Base-by-base conservation (phyloP, 2,113 vertebrate genomes). In the Bubo scandiacus region DNA sequence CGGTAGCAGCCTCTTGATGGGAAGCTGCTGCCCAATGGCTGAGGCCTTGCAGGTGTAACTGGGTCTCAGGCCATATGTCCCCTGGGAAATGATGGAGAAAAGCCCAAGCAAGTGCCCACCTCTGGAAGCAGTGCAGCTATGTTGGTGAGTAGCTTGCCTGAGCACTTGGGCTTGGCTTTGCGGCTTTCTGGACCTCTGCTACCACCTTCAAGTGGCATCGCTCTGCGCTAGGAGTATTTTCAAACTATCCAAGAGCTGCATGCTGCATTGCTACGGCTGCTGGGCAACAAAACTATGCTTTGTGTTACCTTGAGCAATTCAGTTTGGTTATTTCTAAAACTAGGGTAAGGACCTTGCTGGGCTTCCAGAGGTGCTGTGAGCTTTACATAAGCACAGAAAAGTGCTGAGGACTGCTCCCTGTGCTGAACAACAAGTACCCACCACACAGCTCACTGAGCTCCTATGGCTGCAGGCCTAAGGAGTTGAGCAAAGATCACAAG, bases 181-280 rank as follows among this genome's bases (percentile, higher is more conserved):
- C 16, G 45, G 38, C 70, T 71, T 29, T 62, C 65, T 2, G 2
- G 34, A 62, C 11, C 47, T 58, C 42, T 40, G 38, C 58, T 84
- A 12, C 19, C 27, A 34, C 45, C 59, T 67, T 26, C 63, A n/a
- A 0, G 0, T 11, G 42, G 51, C 65, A 42, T 12, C 2, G 0
- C 17, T 32, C 19, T 16, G 42, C 0, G 0, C 67, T 21, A 34
- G 12, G 34, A 54, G 43, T 30, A 38, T 77, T 72, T 86, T 55
- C 45, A 51, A 34, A 25, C 29, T 18, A 21, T 15, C 25, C 18
- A 21, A 78, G 80, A 71, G 32, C 65, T 10, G 18, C 0, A 1
- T 12, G 58, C 11, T 2, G 0, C 8, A 7, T 9, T 29, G 30
- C 40, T 74, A 6, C 2, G 2, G 83, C 86, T 71, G 51, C 72